Base-by-base conservation (phyloP, 1,140 invertebrate genomes). In the Drosophila sturtevanti region DNA sequence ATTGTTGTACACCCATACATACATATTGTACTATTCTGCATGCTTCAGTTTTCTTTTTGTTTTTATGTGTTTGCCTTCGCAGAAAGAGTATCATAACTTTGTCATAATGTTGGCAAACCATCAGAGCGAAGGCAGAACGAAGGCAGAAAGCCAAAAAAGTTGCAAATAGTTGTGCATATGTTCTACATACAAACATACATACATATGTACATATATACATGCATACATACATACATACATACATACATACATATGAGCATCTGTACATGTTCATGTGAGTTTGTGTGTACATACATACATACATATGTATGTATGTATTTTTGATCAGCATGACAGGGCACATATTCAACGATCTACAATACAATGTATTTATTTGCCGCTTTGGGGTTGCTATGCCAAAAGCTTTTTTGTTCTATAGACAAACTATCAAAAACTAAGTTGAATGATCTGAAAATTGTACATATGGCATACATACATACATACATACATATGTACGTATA, bases 1-100 rank as follows among this genome's bases (percentile, higher is more conserved):
- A n/a, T n/a, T n/a, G n/a, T n/a, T n/a, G n/a, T n/a, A n/a, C n/a
- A n/a, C n/a, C n/a, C n/a, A n/a, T n/a, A n/a, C n/a, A n/a, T n/a
- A n/a, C n/a, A n/a, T n/a, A n/a, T n/a, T n/a, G 55, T 34, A 68
- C 58, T 75, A 52, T 62, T 62, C 73, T 69, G 51, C 58, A 41
- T 61, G 59, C 66, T 41, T 79, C 59, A 35, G 48, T 38, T 44
- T 60, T 52, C 34, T 34, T 48, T 58, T 56, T 56, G 55, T 62
- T 27, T 31, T 71, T 67, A 77, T 59, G 51, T 61, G 59, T 66
- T 37, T 68, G 66, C 81, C 77, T 81, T 84, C 73, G 66, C 72
- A 78, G 82, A 86, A 85, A 87, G 81, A 85, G 81, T 87, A 77
- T 85, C 82, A 85, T 87, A 78, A 86, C 79, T 75, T 85, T 85